Evolutionary conservation across 2,888 invertebrate species (phyloP).

Genomic region (Athetis lepigone): DNA sequence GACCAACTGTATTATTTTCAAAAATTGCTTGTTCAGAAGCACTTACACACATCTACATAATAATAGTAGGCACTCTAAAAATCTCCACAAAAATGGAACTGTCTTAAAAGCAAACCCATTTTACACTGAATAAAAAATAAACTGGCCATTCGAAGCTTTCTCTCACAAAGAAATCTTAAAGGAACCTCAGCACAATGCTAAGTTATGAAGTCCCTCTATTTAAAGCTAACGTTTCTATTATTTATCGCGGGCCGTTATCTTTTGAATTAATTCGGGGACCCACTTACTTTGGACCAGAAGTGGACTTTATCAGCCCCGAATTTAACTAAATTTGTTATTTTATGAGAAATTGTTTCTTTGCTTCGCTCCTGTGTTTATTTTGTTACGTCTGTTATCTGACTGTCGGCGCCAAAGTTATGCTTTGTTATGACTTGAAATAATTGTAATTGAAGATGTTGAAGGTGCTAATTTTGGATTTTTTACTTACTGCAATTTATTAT

Average conservation of each 20-base stretch:
- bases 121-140: constrained; percentile 64
- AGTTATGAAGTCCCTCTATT: constrained; percentile 63
- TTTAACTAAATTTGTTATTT: constrained; percentile 71
- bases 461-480: constrained; percentile 11
- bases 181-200: constrained; percentile 57
- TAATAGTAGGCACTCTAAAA: background rate
- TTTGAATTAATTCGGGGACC: constrained; percentile 76
- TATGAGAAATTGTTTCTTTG: constrained; percentile 52
- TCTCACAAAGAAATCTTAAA: constrained; percentile 56
- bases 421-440: constrained; percentile 12
- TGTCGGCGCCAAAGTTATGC: constrained; percentile 13
- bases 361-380: constrained; percentile 27
- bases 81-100: constrained; percentile 22
- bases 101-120: constrained; percentile 55
- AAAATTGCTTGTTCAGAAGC: too few relatives aligned
- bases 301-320: constrained; percentile 73
- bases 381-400: constrained; percentile 29
- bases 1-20: background rate
- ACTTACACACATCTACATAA: constrained; percentile 10
- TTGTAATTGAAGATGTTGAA: constrained; percentile 2
- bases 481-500: background rate
- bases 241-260: constrained; percentile 76
- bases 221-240: constrained; percentile 68
- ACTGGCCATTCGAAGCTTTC: constrained; percentile 44
- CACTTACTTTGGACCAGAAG: constrained; percentile 69